Evolutionary conservation across 2,113 vertebrate species (phyloP).

Genomic region (Halichoeres trimaculatus): DNA sequence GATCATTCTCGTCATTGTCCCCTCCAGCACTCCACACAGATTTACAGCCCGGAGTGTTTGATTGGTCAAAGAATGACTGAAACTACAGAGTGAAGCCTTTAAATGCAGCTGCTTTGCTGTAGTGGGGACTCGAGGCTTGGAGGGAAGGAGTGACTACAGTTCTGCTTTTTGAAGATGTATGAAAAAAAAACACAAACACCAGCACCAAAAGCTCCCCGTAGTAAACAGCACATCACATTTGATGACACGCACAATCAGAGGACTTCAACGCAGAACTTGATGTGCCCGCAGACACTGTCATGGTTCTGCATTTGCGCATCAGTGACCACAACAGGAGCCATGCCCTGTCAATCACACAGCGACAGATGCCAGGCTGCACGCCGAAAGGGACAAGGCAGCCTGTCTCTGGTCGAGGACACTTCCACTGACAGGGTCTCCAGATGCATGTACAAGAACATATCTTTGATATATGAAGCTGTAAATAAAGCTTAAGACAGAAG

Average conservation of each 20-base stretch:
- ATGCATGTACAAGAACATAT: neutral
- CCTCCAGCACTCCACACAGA: constrained; percentile 29
- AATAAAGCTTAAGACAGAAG: neutral
- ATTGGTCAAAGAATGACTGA: constrained; percentile 53
- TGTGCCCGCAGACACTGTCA: constrained; percentile 44
- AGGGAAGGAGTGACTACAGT: neutral
- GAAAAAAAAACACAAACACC: neutral
- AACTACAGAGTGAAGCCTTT: constrained; percentile 9
- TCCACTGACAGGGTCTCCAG: constrained; percentile 18
- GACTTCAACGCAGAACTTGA: constrained; percentile 16
- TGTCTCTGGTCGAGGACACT: constrained; percentile 8
- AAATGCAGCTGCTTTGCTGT: constrained; percentile 20
- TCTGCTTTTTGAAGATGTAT: neutral
- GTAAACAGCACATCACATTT: constrained; percentile 32
- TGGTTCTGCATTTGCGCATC: constrained; percentile 55
- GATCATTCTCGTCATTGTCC: constrained; percentile 63
- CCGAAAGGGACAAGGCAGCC: constrained; percentile 28
- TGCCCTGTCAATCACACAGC: constrained; percentile 51
- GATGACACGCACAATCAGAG: constrained; percentile 43
- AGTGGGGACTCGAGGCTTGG: constrained; percentile 6
- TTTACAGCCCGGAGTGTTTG: constrained; percentile 43
- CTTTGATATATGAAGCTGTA: neutral
- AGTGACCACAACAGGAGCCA: constrained; percentile 40
- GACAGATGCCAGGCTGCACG: constrained; percentile 37
- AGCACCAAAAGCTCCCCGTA: constrained; percentile 9